A percentile compares a stretch with the other conserved stretches of the same genome.
Conservation (phyloP, 2,797 vertebrate species). For the Psittacula echo region DNA sequence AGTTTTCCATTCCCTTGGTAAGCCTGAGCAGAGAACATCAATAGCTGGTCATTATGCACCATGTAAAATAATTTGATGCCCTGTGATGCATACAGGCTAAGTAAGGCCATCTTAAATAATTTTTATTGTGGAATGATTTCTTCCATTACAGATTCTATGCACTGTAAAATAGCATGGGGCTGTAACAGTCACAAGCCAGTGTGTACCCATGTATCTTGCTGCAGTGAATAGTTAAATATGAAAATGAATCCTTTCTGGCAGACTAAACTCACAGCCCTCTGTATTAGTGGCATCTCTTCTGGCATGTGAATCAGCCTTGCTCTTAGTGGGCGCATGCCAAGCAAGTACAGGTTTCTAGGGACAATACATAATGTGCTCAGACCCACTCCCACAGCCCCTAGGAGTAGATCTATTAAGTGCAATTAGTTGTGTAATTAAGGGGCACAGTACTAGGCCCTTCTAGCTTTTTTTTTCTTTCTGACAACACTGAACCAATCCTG, state of each 20-base stretch:
- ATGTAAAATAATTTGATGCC: conserved; percentile 73
- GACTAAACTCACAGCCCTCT: conserved; percentile 2
- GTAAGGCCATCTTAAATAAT: conserved; percentile 74
- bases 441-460: conserved; percentile 3
- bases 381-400: neutral
- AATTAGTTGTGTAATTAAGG: conserved; percentile 51
- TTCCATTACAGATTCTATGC: conserved; percentile 71
- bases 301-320: neutral
- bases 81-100: conserved; percentile 68
- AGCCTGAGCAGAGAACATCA: conserved; percentile 68
- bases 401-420: conserved; percentile 17
- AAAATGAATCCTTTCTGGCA: conserved; percentile 56
- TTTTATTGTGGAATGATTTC: conserved; percentile 74
- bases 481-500: conserved; percentile 35
- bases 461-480: neutral
- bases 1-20: conserved; percentile 59
- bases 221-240: conserved; percentile 30
- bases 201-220: conserved; percentile 62
- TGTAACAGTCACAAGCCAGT: conserved; percentile 63
- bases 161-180: conserved; percentile 64
- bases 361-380: conserved; percentile 22
- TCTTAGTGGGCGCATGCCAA: neutral
- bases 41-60: conserved; percentile 68
- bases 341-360: neutral
- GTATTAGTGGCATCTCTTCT: conserved; percentile 38